Percentiles rank a stretch among this genome's conserved stretches.
Evolutionary conservation across 1,140 invertebrate species (phyloP).

Genomic region (Heterodera schachtii): DNA sequence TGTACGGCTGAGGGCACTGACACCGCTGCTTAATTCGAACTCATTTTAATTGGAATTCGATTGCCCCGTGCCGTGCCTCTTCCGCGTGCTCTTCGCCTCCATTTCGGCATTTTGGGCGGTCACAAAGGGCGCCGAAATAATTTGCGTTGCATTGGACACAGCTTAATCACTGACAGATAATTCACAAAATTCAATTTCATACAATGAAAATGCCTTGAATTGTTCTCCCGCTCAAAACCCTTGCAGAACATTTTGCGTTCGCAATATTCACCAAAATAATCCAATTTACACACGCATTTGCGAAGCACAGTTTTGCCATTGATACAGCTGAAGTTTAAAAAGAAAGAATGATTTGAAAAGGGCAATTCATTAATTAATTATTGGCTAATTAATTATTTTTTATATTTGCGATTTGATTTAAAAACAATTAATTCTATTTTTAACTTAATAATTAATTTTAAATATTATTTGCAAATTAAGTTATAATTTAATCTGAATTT

Average conservation of each 20-base stretch:
- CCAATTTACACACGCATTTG: constrained; percentile 31
- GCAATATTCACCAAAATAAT: constrained; percentile 41
- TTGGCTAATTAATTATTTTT: too few species aligned
- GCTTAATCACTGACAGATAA: constrained; percentile 8
- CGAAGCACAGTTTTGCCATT: constrained; percentile 24
- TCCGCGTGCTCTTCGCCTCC: background rate
- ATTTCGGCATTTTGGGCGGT: constrained; percentile 31
- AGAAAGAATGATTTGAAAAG: too few species aligned
- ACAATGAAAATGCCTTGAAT: constrained; percentile 27
- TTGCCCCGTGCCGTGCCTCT: background rate
- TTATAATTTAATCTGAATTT: too few species aligned
- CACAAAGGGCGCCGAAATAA: constrained; percentile 31
- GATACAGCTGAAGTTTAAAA: constrained; percentile 6
- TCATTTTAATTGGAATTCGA: background rate
- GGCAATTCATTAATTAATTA: too few species aligned
- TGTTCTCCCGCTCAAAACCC: constrained; percentile 27
- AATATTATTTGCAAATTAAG: too few species aligned
- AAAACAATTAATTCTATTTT: too few species aligned
- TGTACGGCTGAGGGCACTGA: constrained; percentile 33
- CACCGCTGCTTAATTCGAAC: constrained; percentile 4
- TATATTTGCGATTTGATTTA: too few species aligned
- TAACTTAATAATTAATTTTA: too few species aligned
- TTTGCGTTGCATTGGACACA: constrained; percentile 35
- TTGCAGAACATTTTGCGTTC: constrained; percentile 45
- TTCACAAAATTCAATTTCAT: constrained; percentile 14